phyloP scores from a whole-genome alignment of 1,140 invertebrate species.

The Drosophila malerkotliana region DNA sequence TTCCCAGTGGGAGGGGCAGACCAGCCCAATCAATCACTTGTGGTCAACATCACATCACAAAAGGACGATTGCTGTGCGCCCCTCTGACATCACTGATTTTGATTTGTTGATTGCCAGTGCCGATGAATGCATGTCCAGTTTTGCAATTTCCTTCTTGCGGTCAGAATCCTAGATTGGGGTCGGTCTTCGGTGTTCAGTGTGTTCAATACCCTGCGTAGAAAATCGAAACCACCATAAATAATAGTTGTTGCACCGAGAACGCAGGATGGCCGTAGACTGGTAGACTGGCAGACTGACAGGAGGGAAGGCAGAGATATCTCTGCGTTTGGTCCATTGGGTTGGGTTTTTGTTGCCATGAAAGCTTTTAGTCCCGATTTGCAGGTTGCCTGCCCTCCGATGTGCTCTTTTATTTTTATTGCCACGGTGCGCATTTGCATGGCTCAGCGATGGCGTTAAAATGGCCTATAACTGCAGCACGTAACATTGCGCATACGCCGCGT shows the following conservation, averaged over 20 bases:
- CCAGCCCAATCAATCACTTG: constrained; percentile 56
- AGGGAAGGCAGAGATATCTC: constrained; percentile 5
- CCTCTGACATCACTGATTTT: constrained; percentile 44
- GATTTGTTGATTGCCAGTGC: constrained; percentile 67
- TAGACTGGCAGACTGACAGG: background rate
- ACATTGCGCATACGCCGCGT: constrained; percentile 56
- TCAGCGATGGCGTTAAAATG: constrained; percentile 38
- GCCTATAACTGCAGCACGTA: constrained; percentile 29
- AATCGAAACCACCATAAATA: constrained; percentile 52
- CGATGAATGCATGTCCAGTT: constrained; percentile 38
- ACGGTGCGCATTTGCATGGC: constrained; percentile 38
- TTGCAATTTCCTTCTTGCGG: constrained; percentile 37
- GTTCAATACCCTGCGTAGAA: constrained; percentile 8
- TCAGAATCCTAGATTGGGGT: constrained; percentile 9
- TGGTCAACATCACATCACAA: constrained; percentile 31
- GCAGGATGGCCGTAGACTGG: background rate
- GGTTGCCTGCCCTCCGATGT: constrained; percentile 13
- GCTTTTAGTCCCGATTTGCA: constrained; percentile 54
- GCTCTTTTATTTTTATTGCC: constrained; percentile 28
- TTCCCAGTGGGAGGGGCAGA: constrained; percentile 7
- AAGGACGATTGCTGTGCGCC: constrained; percentile 15
- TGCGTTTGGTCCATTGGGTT: constrained; percentile 5
- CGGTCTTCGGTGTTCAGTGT: constrained; percentile 7
- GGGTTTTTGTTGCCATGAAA: constrained; percentile 49
- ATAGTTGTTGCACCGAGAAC: constrained; percentile 18